A percentile compares a stretch with the other conserved stretches of the same genome.
Conservation (phyloP, 1,140 invertebrate species). For the Bombus pascuorum region DNA sequence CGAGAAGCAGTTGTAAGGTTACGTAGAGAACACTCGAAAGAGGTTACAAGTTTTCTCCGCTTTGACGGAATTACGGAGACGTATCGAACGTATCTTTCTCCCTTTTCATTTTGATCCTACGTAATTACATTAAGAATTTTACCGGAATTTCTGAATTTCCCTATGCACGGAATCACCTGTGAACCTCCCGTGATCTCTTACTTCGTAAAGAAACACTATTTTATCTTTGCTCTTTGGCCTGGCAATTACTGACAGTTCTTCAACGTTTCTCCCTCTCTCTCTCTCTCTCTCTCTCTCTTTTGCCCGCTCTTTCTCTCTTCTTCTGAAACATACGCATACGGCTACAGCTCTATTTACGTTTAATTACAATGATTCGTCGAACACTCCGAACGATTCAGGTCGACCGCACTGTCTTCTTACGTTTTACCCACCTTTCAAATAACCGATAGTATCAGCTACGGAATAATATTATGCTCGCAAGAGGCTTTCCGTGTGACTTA, state of each 20-base stretch:
- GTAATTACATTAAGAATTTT: conserved; percentile 11
- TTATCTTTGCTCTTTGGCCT: background rate
- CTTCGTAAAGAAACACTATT: background rate
- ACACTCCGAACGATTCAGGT: conserved; percentile 24
- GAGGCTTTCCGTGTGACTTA: conserved; percentile 27
- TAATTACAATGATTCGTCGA: conserved; percentile 45
- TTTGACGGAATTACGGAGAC: background rate
- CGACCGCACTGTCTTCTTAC: background rate
- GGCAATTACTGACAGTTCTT: background rate
- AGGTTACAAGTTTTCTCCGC: background rate
- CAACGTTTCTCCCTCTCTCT: background rate
- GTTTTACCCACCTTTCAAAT: background rate
- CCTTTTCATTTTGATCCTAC: no score
- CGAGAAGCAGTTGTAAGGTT: background rate
- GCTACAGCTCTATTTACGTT: conserved; percentile 35
- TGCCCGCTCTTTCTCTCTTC: background rate
- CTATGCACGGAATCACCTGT: background rate
- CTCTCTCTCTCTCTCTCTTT: background rate
- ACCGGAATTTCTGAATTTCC: no score
- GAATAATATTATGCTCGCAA: conserved; percentile 18
- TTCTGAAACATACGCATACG: no score
- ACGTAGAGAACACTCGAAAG: background rate
- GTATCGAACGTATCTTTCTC: background rate
- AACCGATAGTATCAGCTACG: conserved; percentile 13
- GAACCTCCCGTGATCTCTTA: background rate